These are phyloP conservation scores for Hesperophylax magnus DNA, from an alignment of 1,140 invertebrate genomes.

Conservation along the genomic window DNA sequence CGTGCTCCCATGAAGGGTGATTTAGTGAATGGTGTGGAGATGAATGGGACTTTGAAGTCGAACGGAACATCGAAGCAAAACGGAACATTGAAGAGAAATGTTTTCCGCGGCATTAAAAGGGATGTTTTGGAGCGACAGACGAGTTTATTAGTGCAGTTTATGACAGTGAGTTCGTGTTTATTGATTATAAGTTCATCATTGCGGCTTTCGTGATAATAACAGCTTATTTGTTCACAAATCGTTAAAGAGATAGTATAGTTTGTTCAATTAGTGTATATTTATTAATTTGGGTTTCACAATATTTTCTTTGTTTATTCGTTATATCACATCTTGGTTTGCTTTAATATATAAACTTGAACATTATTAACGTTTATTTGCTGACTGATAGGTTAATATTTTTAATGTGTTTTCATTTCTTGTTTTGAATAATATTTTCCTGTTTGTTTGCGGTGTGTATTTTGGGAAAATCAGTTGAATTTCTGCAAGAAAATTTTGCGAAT, in stretches of 20 bases:
- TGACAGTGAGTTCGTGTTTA: conserved; percentile 78
- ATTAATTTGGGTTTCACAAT: no score
- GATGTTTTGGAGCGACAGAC: conserved; percentile 80
- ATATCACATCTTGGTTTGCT: no score
- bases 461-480: not conserved
- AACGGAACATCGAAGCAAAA: conserved; percentile 60
- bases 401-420: not conserved
- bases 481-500: not conserved
- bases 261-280: no score
- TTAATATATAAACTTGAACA: no score
- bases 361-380: no score
- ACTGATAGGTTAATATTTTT: no score
- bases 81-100: conserved; percentile 67
- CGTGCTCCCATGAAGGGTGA: conserved; percentile 16
- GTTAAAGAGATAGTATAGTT: no score
- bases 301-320: no score
- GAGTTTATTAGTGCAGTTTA: conserved; percentile 77
- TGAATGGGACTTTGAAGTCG: no score
- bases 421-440: not conserved
- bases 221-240: no score
- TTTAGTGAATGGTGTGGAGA: not conserved
- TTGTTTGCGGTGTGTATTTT: conserved; percentile 8
- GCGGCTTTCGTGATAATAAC: no score
- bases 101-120: conserved; percentile 83
- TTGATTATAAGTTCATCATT: not conserved